phyloP scores from a whole-genome alignment of 2,888 invertebrate species.

The Eupelmus urozonus region DNA sequence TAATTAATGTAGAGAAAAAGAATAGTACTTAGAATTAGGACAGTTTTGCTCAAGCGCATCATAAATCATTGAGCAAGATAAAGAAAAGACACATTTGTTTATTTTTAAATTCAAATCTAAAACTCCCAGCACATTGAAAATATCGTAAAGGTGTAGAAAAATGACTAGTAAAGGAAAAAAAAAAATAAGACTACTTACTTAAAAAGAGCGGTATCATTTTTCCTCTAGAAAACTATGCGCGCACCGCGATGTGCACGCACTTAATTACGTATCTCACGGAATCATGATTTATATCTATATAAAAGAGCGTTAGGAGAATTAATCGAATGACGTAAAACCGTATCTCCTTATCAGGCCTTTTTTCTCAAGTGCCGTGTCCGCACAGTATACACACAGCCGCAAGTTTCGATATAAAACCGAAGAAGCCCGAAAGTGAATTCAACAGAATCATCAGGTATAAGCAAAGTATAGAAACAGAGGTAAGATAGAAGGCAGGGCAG shows the following conservation, averaged over 20 bases:
- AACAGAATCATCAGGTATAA: no score
- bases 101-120: neutral
- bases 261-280: neutral
- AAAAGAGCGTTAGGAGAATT: neutral
- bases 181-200: slow-evolving; percentile 18
- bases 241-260: neutral
- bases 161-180: neutral
- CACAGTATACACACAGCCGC: neutral
- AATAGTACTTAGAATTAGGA: slow-evolving; percentile 1
- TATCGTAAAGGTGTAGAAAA: neutral
- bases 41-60: neutral
- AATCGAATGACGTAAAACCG: slow-evolving; percentile 47
- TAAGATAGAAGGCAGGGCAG: no score
- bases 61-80: no score
- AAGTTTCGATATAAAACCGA: neutral
- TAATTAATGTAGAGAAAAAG: neutral
- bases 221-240: slow-evolving; percentile 29
- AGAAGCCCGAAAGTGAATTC: no score
- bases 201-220: slow-evolving; percentile 7
- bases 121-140: neutral
- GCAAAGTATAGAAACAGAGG: neutral
- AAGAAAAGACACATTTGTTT: no score
- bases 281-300: slow-evolving; percentile 39
- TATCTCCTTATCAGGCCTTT: slow-evolving; percentile 46
- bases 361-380: slow-evolving; percentile 5